Percentiles rank a stretch among this genome's conserved stretches.
Conservation (phyloP, 2,888 invertebrate genomes). For the Ctenicera cuprea region DNA sequence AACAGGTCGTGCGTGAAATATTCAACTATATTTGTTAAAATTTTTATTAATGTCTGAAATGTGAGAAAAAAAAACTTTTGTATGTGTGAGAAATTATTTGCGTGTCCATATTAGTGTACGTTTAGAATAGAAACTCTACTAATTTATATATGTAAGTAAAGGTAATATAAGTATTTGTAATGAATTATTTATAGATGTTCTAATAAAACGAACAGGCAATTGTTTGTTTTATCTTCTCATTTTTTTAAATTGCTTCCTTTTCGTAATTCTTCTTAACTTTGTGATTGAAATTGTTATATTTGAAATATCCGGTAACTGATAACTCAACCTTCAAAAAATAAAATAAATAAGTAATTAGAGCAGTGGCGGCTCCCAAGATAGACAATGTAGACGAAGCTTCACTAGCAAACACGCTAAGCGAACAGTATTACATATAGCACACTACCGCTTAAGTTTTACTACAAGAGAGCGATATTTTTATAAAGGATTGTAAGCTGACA, state of each 20-base stretch:
- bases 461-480: no score
- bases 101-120: conserved; percentile 38
- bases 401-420: no score
- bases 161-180: conserved; percentile 48
- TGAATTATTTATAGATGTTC: conserved; percentile 53
- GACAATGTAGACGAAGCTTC: no score
- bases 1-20: conserved; percentile 1
- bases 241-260: background rate
- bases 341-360: no score
- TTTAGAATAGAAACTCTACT: conserved; percentile 39
- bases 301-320: no score
- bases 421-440: no score
- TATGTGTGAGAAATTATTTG: conserved; percentile 41
- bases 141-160: conserved; percentile 42
- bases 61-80: conserved; percentile 35
- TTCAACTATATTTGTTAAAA: conserved; percentile 30
- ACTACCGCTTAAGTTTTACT: no score
- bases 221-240: conserved; percentile 4
- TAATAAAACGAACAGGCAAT: conserved; percentile 41
- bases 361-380: no score
- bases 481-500: no score
- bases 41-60: conserved; percentile 25
- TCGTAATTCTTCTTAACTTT: no score
- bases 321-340: no score
- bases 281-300: no score